Base-by-base conservation (phyloP, 2,113 vertebrate genomes). In the Fulmarus glacialis region DNA sequence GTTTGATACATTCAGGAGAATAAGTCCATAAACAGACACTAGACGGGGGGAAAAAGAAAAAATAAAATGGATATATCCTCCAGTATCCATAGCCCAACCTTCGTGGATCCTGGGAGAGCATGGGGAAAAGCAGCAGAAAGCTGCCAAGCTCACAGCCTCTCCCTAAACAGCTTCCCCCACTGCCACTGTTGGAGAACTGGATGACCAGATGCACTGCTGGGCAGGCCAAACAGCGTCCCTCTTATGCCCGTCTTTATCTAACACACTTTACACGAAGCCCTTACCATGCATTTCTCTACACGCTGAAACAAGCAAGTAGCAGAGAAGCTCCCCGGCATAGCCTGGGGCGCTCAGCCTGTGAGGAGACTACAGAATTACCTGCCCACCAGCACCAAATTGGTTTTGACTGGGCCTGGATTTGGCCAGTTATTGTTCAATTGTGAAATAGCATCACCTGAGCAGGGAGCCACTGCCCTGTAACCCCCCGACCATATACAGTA, bases 321-420 rank as follows among this genome's bases (percentile, higher is more conserved):
- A 36, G 72, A 43, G 53, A 59, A 87, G 63, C 73, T 52, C 36
- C 63, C 36, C 2, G 3, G 43, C 43, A n/a, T 15, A 50, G 62
- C 20, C 26, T 1, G 0, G 12, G 52, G n/a, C 2, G 1, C 83
- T 67, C 52, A 77, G 30, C 72, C 59, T 20, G 19, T 0, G 0
- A 87, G 73, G 47, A 70, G 45, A 62, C 16, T 40, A 40, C 34
- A 64, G 42, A n/a, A n/a, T 16, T 40, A 48, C 27, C 32, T 32
- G 16, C 26, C 12, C 36, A 36, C 32, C 53, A 36, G 30, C 52
- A 36, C 26, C 53, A 66, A 23, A 77, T 2, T 8, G 30, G 36
- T 48, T 67, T 67, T 77, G 32, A 30, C 36, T 68, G 53, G 15
- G 42, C n/a, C 36, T 50, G 24, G 20, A 59, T 43, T 70, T 60